Evolutionary conservation across 2,888 invertebrate genomes (phyloP), one percentile per base, ranked within the genome.

Genomic region (Scaptodrosophila latifasciaeformis): DNA sequence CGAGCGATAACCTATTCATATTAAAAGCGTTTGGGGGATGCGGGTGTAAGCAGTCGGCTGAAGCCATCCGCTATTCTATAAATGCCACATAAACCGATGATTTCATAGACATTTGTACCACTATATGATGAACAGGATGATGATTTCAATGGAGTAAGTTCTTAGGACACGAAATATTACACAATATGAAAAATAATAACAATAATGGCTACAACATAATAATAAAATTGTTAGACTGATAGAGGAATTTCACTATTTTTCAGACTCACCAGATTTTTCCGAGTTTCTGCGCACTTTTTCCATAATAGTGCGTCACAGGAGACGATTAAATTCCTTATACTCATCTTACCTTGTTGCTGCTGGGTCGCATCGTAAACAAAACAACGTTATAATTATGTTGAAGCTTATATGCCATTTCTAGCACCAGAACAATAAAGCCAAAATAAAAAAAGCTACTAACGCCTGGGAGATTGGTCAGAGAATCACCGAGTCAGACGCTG

Each of bases 91-190:
- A 78, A 81, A 80, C 74, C 74, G 82, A 80, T 78, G 82, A 81
- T 78, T 81, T 81, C 77, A 74, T 80, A 77, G 71, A 74, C 80
- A 80, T 80, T 80, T 74, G n/a, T n/a, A n/a, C n/a, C n/a, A n/a
- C n/a, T n/a, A n/a, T n/a, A n/a, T n/a, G n/a, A n/a, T n/a, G n/a
- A n/a, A n/a, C n/a, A n/a, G n/a, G n/a, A n/a, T n/a, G n/a, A n/a
- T n/a, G n/a, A n/a, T n/a, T n/a, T n/a, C n/a, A n/a, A n/a, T n/a
- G n/a, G n/a, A n/a, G n/a, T n/a, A n/a, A n/a, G n/a, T n/a, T n/a
- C n/a, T n/a, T n/a, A n/a, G n/a, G n/a, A n/a, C 13, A 17, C 37
- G 34, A 10, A 31, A 46, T 18, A 29, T 39, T 46, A 18, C 10
- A 40, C 39, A 19, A 48, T 60, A 79, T 67, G 71, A 65, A 75